A percentile compares a stretch with the other conserved stretches of the same genome.
These are phyloP conservation scores for Thera britannica DNA, from an alignment of 2,888 invertebrate genomes.

Conservation along the genomic window DNA sequence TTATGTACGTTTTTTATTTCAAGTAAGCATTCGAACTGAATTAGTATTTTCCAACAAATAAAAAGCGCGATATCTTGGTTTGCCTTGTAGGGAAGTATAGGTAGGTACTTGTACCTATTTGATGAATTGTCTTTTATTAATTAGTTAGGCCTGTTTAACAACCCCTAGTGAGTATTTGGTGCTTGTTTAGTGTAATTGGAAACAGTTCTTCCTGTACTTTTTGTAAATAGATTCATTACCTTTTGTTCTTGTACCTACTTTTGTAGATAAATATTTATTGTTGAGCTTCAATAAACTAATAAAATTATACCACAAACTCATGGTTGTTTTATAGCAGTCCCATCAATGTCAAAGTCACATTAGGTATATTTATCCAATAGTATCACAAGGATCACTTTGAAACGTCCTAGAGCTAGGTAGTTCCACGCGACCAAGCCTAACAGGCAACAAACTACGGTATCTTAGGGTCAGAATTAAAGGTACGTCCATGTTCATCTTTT, in stretches of 20 bases:
- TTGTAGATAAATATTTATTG: slow-evolving; percentile 5
- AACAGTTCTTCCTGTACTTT: slow-evolving; percentile 20
- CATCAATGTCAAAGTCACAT: too few relatives aligned
- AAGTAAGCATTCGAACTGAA: too few relatives aligned
- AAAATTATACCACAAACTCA: background rate
- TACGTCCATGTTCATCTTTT: too few relatives aligned
- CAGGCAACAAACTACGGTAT: too few relatives aligned
- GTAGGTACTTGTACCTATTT: background rate
- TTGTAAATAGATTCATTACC: background rate
- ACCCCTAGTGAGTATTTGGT: slow-evolving; percentile 32
- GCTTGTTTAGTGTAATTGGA: slow-evolving; percentile 19
- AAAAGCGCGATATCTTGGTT: too few relatives aligned
- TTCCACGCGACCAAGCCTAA: too few relatives aligned
- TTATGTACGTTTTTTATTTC: too few relatives aligned
- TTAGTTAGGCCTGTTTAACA: background rate
- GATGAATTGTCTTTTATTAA: background rate
- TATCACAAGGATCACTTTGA: too few relatives aligned
- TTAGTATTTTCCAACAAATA: too few relatives aligned
- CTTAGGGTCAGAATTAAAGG: too few relatives aligned
- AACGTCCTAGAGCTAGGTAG: too few relatives aligned
- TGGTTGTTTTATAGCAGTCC: background rate
- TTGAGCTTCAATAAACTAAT: slow-evolving; percentile 11
- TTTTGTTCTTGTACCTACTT: background rate
- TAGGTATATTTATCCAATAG: too few relatives aligned
- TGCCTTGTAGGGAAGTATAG: background rate